These are phyloP conservation scores for Apis cerana DNA, from an alignment of 1,140 invertebrate species.

Conservation along the genomic window DNA sequence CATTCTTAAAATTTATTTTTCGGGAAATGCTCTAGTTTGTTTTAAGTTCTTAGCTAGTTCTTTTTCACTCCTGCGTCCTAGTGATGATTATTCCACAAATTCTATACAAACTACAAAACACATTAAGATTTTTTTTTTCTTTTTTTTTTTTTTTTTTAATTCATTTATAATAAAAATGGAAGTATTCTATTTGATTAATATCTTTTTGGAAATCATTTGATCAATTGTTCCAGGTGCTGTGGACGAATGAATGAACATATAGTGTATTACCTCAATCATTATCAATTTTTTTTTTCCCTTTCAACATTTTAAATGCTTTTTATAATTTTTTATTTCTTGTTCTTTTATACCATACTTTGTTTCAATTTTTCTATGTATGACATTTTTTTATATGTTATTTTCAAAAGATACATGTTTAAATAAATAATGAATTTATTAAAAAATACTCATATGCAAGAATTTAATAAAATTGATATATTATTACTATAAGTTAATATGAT, in stretches of 20 bases:
- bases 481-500: background rate
- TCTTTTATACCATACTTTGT: slow-evolving; percentile 44
- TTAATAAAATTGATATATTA: background rate
- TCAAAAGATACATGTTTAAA: slow-evolving; percentile 37
- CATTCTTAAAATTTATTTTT: slow-evolving; percentile 44
- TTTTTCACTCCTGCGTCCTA: slow-evolving; percentile 56
- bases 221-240: slow-evolving; percentile 53
- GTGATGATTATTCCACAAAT: slow-evolving; percentile 37
- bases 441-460: background rate
- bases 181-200: slow-evolving; percentile 8
- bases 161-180: background rate
- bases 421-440: background rate
- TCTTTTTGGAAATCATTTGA: slow-evolving; percentile 34
- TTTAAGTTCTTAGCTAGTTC: slow-evolving; percentile 57
- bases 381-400: slow-evolving; percentile 28
- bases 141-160: background rate
- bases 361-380: slow-evolving; percentile 20
- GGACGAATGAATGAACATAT: slow-evolving; percentile 56
- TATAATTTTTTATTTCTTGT: slow-evolving; percentile 37
- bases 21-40: slow-evolving; percentile 51
- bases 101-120: slow-evolving; percentile 25
- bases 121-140: background rate
- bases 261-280: slow-evolving; percentile 52
- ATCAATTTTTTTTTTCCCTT: slow-evolving; percentile 22
- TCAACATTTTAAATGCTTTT: slow-evolving; percentile 55